Percentiles rank a stretch among this genome's conserved stretches.
Evolutionary conservation across 2,888 invertebrate species (phyloP).

Genomic region (Philonicus albiceps): DNA sequence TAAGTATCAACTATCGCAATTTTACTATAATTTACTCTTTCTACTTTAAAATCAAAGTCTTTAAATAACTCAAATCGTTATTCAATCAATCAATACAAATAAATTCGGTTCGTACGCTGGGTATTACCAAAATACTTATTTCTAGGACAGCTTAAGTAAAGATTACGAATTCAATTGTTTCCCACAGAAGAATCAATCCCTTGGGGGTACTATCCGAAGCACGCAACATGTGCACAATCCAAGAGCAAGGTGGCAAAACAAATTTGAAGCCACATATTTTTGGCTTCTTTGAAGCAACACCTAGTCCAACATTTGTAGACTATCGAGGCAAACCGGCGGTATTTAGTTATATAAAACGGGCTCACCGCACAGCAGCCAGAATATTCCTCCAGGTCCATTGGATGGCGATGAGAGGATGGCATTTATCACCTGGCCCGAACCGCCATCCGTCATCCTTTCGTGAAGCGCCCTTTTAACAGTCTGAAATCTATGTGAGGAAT

Average conservation of each 20-base stretch:
- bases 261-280: neutral
- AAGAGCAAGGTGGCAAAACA: neutral
- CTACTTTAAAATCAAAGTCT: no score
- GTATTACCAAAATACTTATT: no score
- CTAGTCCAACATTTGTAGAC: neutral
- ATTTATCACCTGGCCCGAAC: neutral
- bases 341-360: neutral
- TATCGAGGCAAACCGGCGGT: neutral
- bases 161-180: neutral
- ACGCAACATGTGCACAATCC: neutral
- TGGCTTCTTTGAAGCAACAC: neutral
- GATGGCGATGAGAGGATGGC: neutral
- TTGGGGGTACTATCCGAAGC: neutral
- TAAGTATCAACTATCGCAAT: no score
- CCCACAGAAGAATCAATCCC: neutral
- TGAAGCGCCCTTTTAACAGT: slow-evolving; percentile 3
- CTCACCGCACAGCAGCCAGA: neutral
- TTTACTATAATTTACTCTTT: no score
- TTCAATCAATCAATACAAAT: no score
- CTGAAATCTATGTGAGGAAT: slow-evolving; percentile 12
- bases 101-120: no score
- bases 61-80: no score
- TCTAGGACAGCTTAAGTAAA: no score
- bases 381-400: neutral
- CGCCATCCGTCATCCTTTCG: neutral